A percentile compares a stretch with the other conserved stretches of the same genome.
phyloP scores from a whole-genome alignment of 2,797 vertebrate species.

The Megalops cyprinoides region DNA sequence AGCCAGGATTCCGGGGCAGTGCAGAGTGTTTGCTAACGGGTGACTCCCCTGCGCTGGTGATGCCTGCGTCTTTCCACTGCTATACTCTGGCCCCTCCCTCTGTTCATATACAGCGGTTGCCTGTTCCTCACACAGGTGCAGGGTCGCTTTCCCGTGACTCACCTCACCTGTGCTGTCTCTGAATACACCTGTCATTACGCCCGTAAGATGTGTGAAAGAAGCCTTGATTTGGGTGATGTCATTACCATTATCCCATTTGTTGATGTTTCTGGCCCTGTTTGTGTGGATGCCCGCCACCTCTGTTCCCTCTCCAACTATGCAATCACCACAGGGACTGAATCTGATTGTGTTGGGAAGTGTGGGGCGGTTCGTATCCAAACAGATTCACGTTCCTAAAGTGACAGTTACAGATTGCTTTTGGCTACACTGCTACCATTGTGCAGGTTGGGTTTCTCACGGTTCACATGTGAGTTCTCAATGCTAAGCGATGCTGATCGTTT shows the following conservation, averaged over 20 bases:
- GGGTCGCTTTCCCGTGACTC: neutral
- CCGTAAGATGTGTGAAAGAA: neutral
- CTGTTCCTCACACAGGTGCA: neutral
- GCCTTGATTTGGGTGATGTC: neutral
- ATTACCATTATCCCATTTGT: neutral
- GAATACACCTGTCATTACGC: neutral
- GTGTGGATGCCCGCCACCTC: neutral
- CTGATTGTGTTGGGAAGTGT: neutral
- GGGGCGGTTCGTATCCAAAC: neutral
- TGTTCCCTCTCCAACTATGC: neutral
- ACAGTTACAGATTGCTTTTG: neutral
- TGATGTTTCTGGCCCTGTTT: neutral
- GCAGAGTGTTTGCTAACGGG: too few relatives aligned
- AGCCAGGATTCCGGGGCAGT: neutral
- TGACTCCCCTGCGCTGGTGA: too few relatives aligned
- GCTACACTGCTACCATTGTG: neutral
- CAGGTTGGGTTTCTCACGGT: neutral
- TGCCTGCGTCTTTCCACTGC: too few relatives aligned
- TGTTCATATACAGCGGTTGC: too few relatives aligned
- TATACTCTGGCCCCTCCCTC: too few relatives aligned
- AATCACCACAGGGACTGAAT: neutral
- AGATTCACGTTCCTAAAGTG: neutral
- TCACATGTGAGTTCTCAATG: neutral
- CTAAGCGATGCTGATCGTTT: neutral
- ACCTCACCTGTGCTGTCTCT: too few relatives aligned